A percentile compares a stretch with the other conserved stretches of the same genome.
Conservation (phyloP, 1,140 invertebrate species). For the Aphaenogaster ashmeadi region DNA sequence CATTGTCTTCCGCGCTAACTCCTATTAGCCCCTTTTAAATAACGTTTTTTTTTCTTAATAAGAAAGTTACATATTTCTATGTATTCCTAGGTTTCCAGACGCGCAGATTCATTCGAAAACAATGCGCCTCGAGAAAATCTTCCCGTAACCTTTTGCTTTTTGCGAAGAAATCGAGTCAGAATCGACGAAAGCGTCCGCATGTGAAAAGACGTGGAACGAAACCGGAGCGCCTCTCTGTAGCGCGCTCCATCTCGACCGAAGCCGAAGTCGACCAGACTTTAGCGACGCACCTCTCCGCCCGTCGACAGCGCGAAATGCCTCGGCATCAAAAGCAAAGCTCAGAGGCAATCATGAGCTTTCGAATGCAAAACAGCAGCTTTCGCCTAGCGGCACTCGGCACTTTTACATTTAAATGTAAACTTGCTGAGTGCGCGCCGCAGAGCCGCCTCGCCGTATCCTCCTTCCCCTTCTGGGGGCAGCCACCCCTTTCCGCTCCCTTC, state of each 20-base stretch:
- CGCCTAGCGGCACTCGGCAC: conserved; percentile 82
- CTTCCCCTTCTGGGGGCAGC: conserved; percentile 65
- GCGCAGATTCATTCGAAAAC: not conserved
- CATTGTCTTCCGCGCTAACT: no score
- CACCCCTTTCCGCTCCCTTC: conserved; percentile 40
- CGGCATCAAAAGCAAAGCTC: conserved; percentile 87
- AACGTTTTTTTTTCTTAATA: no score
- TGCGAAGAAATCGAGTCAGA: conserved; percentile 11
- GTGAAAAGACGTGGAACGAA: conserved; percentile 33
- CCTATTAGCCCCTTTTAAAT: no score
- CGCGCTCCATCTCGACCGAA: conserved; percentile 61
- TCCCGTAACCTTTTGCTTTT: not conserved
- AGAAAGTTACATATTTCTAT: not conserved
- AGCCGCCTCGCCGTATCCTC: conserved; percentile 74
- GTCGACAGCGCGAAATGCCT: conserved; percentile 72
- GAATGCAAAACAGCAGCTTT: conserved; percentile 88
- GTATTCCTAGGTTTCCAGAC: not conserved
- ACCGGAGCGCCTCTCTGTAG: conserved; percentile 6
- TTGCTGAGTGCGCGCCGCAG: conserved; percentile 83
- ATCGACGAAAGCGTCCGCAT: conserved; percentile 32
- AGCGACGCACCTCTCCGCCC: conserved; percentile 57
- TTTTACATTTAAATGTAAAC: conserved; percentile 88
- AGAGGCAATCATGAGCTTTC: conserved; percentile 88
- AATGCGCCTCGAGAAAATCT: not conserved
- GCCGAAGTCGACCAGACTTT: conserved; percentile 43